phyloP scores from a whole-genome alignment of 1,140 invertebrate genomes.

The Stratiolaelaps scimitus region DNA sequence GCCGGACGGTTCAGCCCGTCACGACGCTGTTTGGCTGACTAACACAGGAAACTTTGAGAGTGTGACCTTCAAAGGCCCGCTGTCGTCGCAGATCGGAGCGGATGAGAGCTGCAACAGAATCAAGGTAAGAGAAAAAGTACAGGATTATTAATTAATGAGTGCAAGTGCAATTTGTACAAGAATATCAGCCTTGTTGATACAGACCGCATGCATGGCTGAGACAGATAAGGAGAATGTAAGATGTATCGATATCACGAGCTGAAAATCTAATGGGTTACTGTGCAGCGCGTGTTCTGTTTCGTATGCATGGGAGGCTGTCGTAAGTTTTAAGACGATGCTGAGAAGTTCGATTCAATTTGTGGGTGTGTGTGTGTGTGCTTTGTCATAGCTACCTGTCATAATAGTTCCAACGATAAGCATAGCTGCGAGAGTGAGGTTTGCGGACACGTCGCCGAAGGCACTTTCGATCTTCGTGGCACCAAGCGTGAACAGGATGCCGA shows the following conservation, averaged over 20 bases:
- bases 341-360: too few species aligned
- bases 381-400: conserved; percentile 31
- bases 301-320: too few species aligned
- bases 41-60: not conserved
- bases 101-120: not conserved
- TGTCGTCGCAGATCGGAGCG: conserved; percentile 5
- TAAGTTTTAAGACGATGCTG: too few species aligned
- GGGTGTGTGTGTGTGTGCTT: too few species aligned
- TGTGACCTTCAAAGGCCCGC: not conserved
- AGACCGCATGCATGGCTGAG: not conserved
- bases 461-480: conserved; percentile 32
- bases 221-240: not conserved
- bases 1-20: too few species aligned
- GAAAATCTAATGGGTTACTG: too few species aligned
- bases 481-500: conserved; percentile 36
- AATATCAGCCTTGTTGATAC: not conserved
- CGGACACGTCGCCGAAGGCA: conserved; percentile 28
- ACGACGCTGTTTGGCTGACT: not conserved
- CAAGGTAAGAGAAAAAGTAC: not conserved
- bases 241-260: too few species aligned
- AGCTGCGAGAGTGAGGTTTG: conserved; percentile 33
- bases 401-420: conserved; percentile 33
- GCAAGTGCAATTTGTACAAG: not conserved
- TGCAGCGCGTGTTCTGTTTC: too few species aligned
- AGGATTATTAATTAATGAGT: not conserved